Base-by-base conservation (phyloP, 2,797 vertebrate genomes). In the Orestias chungarensis region DNA sequence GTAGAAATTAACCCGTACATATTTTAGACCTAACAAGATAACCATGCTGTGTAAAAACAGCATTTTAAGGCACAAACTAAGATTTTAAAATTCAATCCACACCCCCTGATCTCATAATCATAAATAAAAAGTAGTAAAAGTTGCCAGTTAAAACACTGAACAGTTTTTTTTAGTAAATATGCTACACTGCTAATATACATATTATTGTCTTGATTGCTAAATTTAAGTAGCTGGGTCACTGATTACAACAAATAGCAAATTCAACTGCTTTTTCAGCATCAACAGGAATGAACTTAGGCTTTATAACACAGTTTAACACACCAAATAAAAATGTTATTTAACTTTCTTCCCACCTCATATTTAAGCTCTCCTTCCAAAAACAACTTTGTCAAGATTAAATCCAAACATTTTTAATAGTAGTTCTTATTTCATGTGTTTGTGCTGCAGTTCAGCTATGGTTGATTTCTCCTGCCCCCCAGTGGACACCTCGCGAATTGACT, bases 381-480 rank as follows among this genome's bases (percentile, higher is more conserved):
- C 17, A 20, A 57, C 29, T 6, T 9, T 33, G 5, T 25, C 29
- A 57, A 57, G 9, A 57, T 50, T 50, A 25, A 50, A 50, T 2
- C 49, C n/a, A 55, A 57, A n/a, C 18, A n/a, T 23, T 4, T n/a
- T n/a, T 18, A 1, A 35, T 5, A 12, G 20, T 5, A 38, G 35
- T 61, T 57, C 29, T 10, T n/a, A 38, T 38, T 38, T 62, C 35
- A 35, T 35, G 31, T 35, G 8, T 61, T 33, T 61, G 35, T 62
- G 23, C 35, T 25, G 59, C 59, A 2, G 23, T 15, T 8, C 10
- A 15, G 18, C 50, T 64, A 54, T 6, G 40, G 42, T 20, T 47
- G 33, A 52, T 54, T 70, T 73, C 15, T 15, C 40, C 54, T 71
- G 74, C 71, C 78, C 29, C 29, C 65, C n/a, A 27, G 65, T 80